Conservation (phyloP, 2,888 invertebrate species). For the Acholoe squamosa region DNA sequence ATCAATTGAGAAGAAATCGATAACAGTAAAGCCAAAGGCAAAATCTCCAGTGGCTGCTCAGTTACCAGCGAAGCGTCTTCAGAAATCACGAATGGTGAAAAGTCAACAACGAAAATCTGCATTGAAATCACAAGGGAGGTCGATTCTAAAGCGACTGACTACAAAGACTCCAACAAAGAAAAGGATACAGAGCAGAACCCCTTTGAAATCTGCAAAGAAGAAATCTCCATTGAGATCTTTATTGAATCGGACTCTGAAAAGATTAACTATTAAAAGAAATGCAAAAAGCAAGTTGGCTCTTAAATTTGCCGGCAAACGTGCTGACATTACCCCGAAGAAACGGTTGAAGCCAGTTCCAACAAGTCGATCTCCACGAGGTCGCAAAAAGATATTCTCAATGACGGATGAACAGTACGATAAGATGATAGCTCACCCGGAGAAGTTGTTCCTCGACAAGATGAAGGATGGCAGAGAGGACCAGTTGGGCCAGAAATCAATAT, state of each 20-base stretch:
- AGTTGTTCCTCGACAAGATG: neutral
- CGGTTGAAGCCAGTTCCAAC: neutral
- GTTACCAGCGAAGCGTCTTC: neutral
- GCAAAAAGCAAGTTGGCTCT: neutral
- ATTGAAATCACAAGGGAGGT: neutral
- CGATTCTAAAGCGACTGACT: neutral
- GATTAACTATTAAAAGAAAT: neutral
- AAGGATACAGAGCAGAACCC: neutral
- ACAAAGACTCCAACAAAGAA: neutral
- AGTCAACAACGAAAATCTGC: neutral
- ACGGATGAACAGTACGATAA: constrained; percentile 1
- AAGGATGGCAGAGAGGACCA: neutral
- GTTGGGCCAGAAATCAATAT: neutral
- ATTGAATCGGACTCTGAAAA: neutral
- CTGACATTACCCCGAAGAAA: neutral
- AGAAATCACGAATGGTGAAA: neutral
- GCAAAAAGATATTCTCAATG: neutral
- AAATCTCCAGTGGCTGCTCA: neutral
- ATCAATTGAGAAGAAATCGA: neutral
- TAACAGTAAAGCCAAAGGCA: neutral
- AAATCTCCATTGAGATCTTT: neutral
- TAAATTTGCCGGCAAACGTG: too few relatives aligned
- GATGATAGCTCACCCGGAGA: neutral
- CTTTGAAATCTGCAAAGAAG: neutral
- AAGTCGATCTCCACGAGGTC: neutral